These are phyloP conservation scores for Hymenopus coronatus DNA, from an alignment of 2,888 invertebrate species.

Conservation along the genomic window DNA sequence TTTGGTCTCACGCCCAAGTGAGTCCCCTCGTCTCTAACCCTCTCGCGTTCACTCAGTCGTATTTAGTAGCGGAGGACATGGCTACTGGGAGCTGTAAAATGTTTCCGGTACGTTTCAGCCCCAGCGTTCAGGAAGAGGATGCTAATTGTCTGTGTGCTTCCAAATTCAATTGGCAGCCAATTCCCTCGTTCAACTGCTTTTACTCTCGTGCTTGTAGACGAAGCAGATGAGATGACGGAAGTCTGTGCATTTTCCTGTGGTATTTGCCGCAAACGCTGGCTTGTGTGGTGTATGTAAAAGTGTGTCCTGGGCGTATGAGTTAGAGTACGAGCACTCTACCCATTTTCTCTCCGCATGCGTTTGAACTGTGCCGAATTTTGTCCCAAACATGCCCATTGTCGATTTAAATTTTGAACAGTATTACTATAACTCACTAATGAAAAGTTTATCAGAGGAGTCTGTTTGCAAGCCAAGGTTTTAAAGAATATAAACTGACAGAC, in stretches of 20 bases:
- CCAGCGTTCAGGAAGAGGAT: not conserved
- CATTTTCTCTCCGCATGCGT: no score
- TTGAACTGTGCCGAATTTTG: no score
- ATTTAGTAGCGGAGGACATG: not conserved
- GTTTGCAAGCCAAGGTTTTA: no score
- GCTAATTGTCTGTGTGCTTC: not conserved
- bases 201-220: not conserved
- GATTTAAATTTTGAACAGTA: no score
- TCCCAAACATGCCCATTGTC: no score
- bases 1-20: not conserved
- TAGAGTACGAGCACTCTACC: not conserved
- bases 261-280: not conserved
- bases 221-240: not conserved
- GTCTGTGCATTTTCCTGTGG: not conserved
- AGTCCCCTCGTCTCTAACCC: not conserved
- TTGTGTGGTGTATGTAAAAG: not conserved
- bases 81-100: not conserved
- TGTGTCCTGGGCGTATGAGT: not conserved
- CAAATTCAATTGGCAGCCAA: not conserved
- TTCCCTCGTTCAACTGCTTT: not conserved
- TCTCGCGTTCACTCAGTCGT: not conserved
- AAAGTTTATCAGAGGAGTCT: no score
- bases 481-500: no score
- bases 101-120: not conserved
- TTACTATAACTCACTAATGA: no score